Evolutionary conservation across 2,888 invertebrate genomes (phyloP).

Genomic region (Drosophila engyochracea): DNA sequence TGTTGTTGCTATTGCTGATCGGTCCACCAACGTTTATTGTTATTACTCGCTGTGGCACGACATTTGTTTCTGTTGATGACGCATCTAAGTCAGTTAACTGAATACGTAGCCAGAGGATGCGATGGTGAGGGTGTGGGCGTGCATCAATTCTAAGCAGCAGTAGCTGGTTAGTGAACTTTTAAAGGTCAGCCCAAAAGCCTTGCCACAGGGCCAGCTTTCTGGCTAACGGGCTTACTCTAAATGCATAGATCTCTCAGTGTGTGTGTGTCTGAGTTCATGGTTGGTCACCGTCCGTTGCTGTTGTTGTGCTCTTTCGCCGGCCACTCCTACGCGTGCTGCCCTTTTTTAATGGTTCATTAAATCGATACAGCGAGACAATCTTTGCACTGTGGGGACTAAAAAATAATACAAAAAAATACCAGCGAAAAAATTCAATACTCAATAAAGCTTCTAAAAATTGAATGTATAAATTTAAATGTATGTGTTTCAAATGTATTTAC

Average conservation of each 20-base stretch:
- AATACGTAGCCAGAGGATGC: constrained; percentile 8
- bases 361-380: constrained; percentile 24
- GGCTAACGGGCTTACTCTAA: constrained; percentile 16
- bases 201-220: constrained; percentile 46
- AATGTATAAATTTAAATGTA: not conserved
- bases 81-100: constrained; percentile 12
- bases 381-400: constrained; percentile 2
- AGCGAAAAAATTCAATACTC: not conserved
- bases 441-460: not conserved
- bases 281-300: constrained; percentile 31
- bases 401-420: not conserved
- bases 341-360: constrained; percentile 57
- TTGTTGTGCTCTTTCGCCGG: constrained; percentile 11
- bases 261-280: constrained; percentile 49
- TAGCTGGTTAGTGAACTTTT: constrained; percentile 55
- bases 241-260: constrained; percentile 2
- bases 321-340: constrained; percentile 58
- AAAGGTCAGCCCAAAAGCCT: constrained; percentile 50
- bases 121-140: constrained; percentile 37
- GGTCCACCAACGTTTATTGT: constrained; percentile 54
- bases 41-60: constrained; percentile 9
- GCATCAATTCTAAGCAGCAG: constrained; percentile 19
- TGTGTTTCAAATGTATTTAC: not conserved
- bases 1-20: constrained; percentile 18
- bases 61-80: constrained; percentile 15